These are phyloP conservation scores for Eolophus roseicapilla DNA, from an alignment of 2,113 vertebrate genomes.

Conservation along the genomic window DNA sequence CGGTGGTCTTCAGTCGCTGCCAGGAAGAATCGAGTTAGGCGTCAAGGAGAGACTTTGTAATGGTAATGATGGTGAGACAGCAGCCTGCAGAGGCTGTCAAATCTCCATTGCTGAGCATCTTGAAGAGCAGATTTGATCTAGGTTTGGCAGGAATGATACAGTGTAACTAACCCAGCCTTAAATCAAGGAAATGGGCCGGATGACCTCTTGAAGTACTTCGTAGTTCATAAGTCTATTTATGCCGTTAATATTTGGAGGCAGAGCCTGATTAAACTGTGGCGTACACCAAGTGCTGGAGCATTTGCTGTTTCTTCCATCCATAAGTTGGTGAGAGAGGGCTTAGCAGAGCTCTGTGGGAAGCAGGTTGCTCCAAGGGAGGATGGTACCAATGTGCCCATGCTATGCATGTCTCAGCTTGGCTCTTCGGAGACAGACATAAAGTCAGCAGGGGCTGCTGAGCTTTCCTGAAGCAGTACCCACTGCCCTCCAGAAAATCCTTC, in stretches of 20 bases:
- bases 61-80: conserved; percentile 22
- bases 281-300: background rate
- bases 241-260: background rate
- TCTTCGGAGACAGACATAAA: background rate
- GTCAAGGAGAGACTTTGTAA: conserved; percentile 20
- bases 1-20: background rate
- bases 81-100: background rate
- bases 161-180: conserved; percentile 31
- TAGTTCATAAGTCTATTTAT: conserved; percentile 11
- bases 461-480: background rate
- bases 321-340: background rate
- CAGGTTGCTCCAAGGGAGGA: background rate
- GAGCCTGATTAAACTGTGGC: conserved; percentile 12
- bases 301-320: background rate
- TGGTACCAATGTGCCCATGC: fast-evolving
- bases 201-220: conserved; percentile 34
- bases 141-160: conserved; percentile 34
- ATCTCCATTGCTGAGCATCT: conserved; percentile 5
- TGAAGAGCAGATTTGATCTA: conserved; percentile 50
- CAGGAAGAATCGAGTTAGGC: background rate
- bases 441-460: fast-evolving
- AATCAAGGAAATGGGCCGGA: conserved; percentile 41
- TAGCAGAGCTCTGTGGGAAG: background rate
- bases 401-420: background rate
- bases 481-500: background rate